Percentiles rank a stretch among this genome's conserved stretches.
These are phyloP conservation scores for Anas bahamensis DNA, from an alignment of 2,797 vertebrate genomes.

Conservation along the genomic window DNA sequence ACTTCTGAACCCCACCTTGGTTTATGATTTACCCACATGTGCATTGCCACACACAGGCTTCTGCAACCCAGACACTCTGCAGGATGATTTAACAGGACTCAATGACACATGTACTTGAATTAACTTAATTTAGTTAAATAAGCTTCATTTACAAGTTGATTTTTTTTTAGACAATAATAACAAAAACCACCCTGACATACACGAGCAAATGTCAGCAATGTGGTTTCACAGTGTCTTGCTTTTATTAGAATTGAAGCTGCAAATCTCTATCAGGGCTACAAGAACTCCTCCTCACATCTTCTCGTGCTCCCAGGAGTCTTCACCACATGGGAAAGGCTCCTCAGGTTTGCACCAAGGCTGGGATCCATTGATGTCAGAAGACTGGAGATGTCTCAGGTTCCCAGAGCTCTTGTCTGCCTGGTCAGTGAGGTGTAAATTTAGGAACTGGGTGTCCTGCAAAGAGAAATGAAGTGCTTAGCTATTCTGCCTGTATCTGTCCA, in stretches of 20 bases:
- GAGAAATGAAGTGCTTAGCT: not conserved
- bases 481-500: not conserved
- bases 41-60: not conserved
- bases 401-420: not conserved
- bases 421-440: not conserved
- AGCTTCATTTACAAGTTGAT: not conserved
- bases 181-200: not conserved
- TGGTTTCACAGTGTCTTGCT: constrained; percentile 1
- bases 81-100: not conserved
- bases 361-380: not conserved
- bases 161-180: not conserved
- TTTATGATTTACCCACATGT: not conserved
- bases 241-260: constrained; percentile 48
- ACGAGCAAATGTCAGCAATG: not conserved
- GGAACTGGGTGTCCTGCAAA: constrained; percentile 47
- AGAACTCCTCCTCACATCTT: not conserved
- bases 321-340: not conserved
- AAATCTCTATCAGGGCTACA: not conserved
- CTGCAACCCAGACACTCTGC: not conserved
- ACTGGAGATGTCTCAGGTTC: not conserved
- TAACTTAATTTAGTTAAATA: constrained; percentile 7
- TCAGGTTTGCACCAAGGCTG: not conserved
- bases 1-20: not conserved
- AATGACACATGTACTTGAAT: not conserved
- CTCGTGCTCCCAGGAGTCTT: not conserved